Evolutionary conservation across 1,140 invertebrate genomes (phyloP).

Genomic region (Drosophila sucinea): DNA sequence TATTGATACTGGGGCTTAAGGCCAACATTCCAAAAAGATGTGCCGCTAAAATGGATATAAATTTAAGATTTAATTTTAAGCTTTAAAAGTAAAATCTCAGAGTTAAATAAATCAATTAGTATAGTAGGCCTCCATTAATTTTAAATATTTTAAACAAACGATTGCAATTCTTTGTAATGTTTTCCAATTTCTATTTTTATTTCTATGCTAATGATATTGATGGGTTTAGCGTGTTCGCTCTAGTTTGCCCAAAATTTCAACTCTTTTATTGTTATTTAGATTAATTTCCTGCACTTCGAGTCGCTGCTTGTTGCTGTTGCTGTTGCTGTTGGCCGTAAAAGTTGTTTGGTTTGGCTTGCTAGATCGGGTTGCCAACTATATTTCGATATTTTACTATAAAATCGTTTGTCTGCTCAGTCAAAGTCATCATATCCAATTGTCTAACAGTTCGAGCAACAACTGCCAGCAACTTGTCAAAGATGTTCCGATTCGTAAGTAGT

Average conservation of each 20-base stretch:
- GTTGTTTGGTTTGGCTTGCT: conserved; percentile 21
- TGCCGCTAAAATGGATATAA: too few species aligned
- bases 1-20: too few species aligned
- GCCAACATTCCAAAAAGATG: too few species aligned
- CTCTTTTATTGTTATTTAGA: conserved; percentile 71
- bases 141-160: too few species aligned
- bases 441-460: conserved; percentile 46
- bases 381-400: conserved; percentile 64
- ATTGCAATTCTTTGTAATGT: too few species aligned
- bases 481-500: conserved; percentile 78
- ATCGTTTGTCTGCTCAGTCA: conserved; percentile 31
- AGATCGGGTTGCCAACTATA: conserved; percentile 42
- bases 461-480: conserved; percentile 40
- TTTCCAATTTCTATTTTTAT: conserved; percentile 35
- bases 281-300: conserved; percentile 63
- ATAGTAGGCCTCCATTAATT: too few species aligned
- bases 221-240: conserved; percentile 35
- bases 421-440: conserved; percentile 61
- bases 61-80: too few species aligned
- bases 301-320: background rate
- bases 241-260: conserved; percentile 50
- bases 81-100: too few species aligned
- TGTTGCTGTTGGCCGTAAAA: conserved; percentile 28
- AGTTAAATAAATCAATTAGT: too few species aligned
- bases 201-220: conserved; percentile 15